Evolutionary conservation across 1,140 invertebrate species (phyloP).

Genomic region (Rhizoglyphus robini): DNA sequence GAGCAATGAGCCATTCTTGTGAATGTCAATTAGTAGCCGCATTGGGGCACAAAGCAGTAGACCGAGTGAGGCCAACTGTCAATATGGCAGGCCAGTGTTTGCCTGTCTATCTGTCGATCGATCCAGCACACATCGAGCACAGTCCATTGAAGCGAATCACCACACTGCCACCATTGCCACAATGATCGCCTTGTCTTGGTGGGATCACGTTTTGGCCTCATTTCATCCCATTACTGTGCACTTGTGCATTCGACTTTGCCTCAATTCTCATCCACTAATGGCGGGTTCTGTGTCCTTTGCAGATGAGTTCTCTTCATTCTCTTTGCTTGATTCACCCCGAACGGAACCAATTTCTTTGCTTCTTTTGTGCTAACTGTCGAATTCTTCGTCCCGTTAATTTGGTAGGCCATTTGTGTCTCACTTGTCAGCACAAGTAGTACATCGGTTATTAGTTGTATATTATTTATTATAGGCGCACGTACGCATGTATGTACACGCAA

Average conservation of each 20-base stretch:
- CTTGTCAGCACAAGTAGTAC: background rate
- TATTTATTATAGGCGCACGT: background rate
- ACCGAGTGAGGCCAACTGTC: background rate
- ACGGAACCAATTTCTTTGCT: too few relatives aligned
- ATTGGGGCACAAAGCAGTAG: background rate
- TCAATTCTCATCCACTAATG: background rate
- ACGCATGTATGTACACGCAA: background rate
- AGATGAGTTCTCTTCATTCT: too few relatives aligned
- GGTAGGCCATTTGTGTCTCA: background rate
- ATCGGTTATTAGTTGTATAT: background rate
- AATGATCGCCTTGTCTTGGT: background rate
- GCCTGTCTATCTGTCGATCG: background rate
- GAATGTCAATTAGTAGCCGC: too few relatives aligned
- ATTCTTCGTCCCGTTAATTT: too few relatives aligned
- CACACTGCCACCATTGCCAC: background rate
- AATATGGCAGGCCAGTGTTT: too few relatives aligned
- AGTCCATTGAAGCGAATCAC: background rate
- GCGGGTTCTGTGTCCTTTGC: too few relatives aligned
- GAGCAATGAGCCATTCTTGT: too few relatives aligned
- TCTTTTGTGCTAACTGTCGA: too few relatives aligned
- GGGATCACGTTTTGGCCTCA: background rate
- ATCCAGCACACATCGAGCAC: background rate
- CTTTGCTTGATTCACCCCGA: too few relatives aligned
- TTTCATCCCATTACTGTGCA: background rate
- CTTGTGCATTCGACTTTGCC: background rate